phyloP scores from a whole-genome alignment of 2,888 invertebrate genomes.

The Helleia helle region DNA sequence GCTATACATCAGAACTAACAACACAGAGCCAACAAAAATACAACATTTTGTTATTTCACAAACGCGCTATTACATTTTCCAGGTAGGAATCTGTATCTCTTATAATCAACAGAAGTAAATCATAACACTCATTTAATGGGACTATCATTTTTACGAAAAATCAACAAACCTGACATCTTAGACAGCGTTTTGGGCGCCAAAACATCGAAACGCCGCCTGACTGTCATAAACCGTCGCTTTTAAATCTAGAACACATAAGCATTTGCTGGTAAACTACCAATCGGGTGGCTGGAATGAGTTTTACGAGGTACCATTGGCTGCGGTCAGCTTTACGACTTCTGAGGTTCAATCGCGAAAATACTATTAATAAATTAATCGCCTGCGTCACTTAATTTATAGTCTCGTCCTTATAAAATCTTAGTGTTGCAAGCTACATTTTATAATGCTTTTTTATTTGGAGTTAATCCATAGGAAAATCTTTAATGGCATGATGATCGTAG shows the following conservation, averaged over 20 bases:
- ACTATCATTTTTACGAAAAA: constrained; percentile 8
- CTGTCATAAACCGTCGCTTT: constrained; percentile 68
- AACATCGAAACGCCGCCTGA: constrained; percentile 61
- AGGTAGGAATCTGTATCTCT: background rate
- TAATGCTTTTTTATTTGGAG: no score
- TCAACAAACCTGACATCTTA: constrained; percentile 15
- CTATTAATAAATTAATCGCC: constrained; percentile 73
- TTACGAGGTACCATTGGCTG: constrained; percentile 59
- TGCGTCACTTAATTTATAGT: constrained; percentile 58
- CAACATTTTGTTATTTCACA: no score
- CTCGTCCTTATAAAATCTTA: constrained; percentile 30
- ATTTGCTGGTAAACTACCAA: constrained; percentile 60
- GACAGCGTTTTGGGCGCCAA: constrained; percentile 64
- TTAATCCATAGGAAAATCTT: no score
- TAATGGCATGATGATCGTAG: no score
- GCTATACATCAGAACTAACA: no score
- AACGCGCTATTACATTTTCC: background rate
- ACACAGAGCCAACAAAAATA: no score
- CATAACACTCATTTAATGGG: constrained; percentile 7
- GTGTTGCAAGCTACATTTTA: constrained; percentile 18
- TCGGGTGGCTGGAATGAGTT: constrained; percentile 52
- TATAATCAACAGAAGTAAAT: background rate
- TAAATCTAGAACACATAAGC: constrained; percentile 54
- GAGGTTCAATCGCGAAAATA: constrained; percentile 69
- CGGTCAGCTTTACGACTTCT: constrained; percentile 66